Base-by-base conservation (phyloP, 2,797 vertebrate species). In the Myotis vivesi region DNA sequence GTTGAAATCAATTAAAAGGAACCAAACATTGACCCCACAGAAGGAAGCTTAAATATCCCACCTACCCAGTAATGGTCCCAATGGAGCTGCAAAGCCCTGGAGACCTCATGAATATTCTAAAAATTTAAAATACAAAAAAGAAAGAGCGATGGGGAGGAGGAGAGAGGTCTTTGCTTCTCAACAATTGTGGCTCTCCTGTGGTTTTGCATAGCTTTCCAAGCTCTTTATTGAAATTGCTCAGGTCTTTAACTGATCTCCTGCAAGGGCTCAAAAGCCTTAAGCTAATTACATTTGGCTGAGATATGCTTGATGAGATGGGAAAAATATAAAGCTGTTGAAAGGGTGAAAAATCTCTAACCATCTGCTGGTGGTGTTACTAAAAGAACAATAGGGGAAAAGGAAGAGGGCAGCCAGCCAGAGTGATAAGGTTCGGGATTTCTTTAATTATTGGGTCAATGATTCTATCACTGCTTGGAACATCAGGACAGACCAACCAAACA, bases 1-100 rank as follows among this genome's bases (percentile, higher is more conserved):
- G 99, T 98, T 98, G 96, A 98, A 99, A 98, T 98, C 98, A 98
- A 98, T 99, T 99, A 99, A 98, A 98, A 98, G 97, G 96, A 98
- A 97, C 91, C 96, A 97, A 97, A 97, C 97, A 98, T 97, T 98
- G 98, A 98, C 97, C 97, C 96, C 15, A 33, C 66, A 79, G 62
- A 97, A 96, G 96, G 96, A 92, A 95, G 96, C 97, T 97, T 98
- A 98, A 98, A 98, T 95, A 98, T 96, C 92, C 93, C 95, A 97
- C 97, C 98, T 97, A 97, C 94, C 95, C 96, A 96, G 94, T 46
- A 87, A 86, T 25, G 73, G 92, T 97, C 92, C 91, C 95, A 86
- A 89, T 84, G 95, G 84, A 95, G 95, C 96, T 94, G 98, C 98
- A 98, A 98, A 98, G 97, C 96, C 95, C 96, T 97, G 95, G 95